These are phyloP conservation scores for Hesperia comma DNA, from an alignment of 2,888 invertebrate species.

Conservation along the genomic window DNA sequence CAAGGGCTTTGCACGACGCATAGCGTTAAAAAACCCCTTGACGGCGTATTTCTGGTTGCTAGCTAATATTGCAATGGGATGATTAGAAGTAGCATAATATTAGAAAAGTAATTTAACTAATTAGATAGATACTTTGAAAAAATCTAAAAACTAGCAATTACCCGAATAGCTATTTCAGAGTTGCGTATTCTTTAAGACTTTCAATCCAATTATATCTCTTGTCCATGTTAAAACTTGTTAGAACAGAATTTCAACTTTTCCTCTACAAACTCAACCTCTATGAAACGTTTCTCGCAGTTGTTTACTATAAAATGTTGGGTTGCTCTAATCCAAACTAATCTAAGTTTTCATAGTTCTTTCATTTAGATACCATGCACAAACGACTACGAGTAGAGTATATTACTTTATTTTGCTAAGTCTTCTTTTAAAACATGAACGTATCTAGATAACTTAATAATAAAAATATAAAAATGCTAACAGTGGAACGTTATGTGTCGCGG, in stretches of 20 bases:
- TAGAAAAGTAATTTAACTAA: too few species aligned
- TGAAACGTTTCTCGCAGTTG: constrained; percentile 41
- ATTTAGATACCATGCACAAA: constrained; percentile 12
- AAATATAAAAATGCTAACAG: too few species aligned
- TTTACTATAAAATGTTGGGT: constrained; percentile 42
- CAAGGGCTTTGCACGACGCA: too few species aligned
- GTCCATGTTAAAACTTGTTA: constrained; percentile 41
- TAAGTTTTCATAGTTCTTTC: constrained; percentile 29
- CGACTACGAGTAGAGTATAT: neutral
- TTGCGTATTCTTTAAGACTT: constrained; percentile 7
- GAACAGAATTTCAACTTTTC: constrained; percentile 41
- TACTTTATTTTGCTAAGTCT: neutral
- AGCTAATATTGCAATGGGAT: too few species aligned
- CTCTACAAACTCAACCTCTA: constrained; percentile 36
- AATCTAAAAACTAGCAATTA: neutral
- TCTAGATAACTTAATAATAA: too few species aligned
- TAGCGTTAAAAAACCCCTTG: too few species aligned
- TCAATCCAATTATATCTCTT: constrained; percentile 20
- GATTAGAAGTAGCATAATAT: too few species aligned
- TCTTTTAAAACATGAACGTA: too few species aligned
- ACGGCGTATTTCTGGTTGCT: too few species aligned
- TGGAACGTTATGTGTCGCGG: too few species aligned
- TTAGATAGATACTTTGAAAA: neutral
- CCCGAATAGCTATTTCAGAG: neutral
- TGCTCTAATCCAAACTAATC: constrained; percentile 39